phyloP scores from a whole-genome alignment of 2,113 vertebrate species.

The Henicopernis longicauda region DNA sequence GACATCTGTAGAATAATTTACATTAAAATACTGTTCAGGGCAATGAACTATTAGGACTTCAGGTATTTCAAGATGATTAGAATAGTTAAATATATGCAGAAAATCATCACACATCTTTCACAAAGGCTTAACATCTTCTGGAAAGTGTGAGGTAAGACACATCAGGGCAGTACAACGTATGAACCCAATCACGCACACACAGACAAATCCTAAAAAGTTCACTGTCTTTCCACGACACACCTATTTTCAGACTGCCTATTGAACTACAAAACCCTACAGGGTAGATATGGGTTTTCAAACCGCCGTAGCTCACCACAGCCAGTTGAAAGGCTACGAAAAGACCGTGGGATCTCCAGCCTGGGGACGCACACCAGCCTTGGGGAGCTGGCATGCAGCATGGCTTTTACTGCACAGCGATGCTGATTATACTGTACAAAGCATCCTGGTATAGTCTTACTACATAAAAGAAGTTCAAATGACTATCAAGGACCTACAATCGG shows the following conservation, averaged over 20 bases:
- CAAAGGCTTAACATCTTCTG: background rate
- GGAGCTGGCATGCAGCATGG: rapidly evolving
- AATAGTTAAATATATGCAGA: background rate
- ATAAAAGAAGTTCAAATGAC: background rate
- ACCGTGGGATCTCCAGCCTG: background rate
- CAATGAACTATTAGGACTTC: background rate
- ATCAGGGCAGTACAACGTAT: background rate
- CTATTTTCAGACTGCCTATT: background rate
- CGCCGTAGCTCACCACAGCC: rapidly evolving
- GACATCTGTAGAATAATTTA: background rate
- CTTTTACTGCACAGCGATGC: background rate
- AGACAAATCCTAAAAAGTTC: background rate
- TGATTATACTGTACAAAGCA: background rate
- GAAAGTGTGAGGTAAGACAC: background rate
- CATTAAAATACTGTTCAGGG: background rate
- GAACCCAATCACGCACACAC: background rate
- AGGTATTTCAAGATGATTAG: background rate
- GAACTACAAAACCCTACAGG: background rate
- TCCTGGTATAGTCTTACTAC: background rate
- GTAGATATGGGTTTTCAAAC: rapidly evolving
- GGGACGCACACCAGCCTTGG: background rate
- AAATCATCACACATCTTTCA: background rate
- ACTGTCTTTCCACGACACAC: background rate
- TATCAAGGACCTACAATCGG: background rate
- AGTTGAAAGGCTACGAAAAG: background rate